phyloP scores from a whole-genome alignment of 2,113 vertebrate genomes.

The Phoxinus phoxinus region DNA sequence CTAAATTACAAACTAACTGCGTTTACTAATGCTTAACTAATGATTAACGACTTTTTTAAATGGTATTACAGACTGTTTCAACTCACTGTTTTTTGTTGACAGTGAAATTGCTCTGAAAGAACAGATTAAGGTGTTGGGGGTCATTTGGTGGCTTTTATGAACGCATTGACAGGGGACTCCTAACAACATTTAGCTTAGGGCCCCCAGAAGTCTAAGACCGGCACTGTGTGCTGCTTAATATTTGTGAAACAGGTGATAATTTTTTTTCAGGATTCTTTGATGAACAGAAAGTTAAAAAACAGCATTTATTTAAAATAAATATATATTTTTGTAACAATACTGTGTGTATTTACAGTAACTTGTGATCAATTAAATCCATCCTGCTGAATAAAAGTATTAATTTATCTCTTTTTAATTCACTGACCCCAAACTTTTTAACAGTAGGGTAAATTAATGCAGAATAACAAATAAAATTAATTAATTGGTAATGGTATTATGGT shows the following conservation, averaged over 20 bases:
- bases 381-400: too few species aligned
- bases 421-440: neutral
- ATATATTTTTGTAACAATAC: neutral
- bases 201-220: too few species aligned
- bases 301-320: neutral
- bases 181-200: too few species aligned
- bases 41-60: too few species aligned
- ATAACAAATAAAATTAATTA: neutral
- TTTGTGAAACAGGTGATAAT: neutral
- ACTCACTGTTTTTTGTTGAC: too few species aligned
- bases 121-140: too few species aligned
- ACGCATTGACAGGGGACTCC: too few species aligned
- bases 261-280: neutral
- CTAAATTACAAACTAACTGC: too few species aligned
- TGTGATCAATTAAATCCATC: neutral
- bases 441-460: neutral
- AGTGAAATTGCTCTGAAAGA: too few species aligned
- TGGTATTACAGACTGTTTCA: too few species aligned
- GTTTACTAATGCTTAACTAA: too few species aligned
- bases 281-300: neutral
- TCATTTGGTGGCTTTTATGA: too few species aligned
- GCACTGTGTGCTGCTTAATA: neutral
- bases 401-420: neutral
- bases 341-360: neutral
- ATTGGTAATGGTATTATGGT: neutral